Conservation (phyloP, 2,888 invertebrate genomes). For the Lutraria lutraria region DNA sequence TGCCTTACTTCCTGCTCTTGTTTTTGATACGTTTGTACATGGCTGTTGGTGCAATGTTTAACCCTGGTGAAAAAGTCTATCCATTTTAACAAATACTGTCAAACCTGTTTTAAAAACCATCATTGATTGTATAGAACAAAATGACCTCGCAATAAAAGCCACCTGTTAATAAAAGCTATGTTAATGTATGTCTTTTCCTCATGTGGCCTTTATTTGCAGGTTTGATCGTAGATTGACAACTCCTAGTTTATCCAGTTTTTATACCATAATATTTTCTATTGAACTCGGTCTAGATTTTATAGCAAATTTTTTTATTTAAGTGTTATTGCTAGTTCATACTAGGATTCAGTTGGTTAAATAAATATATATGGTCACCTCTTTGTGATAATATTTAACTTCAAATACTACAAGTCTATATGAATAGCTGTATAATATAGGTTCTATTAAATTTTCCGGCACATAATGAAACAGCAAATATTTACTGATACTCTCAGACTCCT, state of each 20-base stretch:
- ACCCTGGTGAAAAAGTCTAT: too few relatives aligned
- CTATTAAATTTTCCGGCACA: background rate
- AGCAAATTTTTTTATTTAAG: background rate
- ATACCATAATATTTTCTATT: background rate
- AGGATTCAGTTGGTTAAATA: background rate
- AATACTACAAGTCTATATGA: background rate
- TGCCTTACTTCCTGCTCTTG: too few relatives aligned
- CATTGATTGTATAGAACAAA: too few relatives aligned
- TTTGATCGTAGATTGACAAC: background rate
- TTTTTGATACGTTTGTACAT: too few relatives aligned
- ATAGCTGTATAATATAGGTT: background rate
- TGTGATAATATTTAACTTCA: background rate
- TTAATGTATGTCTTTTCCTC: too few relatives aligned
- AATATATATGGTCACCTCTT: background rate
- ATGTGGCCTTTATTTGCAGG: too few relatives aligned
- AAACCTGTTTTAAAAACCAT: too few relatives aligned
- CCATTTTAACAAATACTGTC: too few relatives aligned
- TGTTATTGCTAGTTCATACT: background rate
- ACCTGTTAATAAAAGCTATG: too few relatives aligned
- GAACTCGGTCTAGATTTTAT: slow-evolving; percentile 5
- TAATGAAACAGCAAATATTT: slow-evolving; percentile 7
- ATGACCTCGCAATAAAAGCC: too few relatives aligned
- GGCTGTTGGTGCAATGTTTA: too few relatives aligned
- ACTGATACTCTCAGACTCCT: background rate
- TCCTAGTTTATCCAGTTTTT: background rate